Evolutionary conservation across 2,113 vertebrate species (phyloP).

Genomic region (Hymenochirus boettgeri): DNA sequence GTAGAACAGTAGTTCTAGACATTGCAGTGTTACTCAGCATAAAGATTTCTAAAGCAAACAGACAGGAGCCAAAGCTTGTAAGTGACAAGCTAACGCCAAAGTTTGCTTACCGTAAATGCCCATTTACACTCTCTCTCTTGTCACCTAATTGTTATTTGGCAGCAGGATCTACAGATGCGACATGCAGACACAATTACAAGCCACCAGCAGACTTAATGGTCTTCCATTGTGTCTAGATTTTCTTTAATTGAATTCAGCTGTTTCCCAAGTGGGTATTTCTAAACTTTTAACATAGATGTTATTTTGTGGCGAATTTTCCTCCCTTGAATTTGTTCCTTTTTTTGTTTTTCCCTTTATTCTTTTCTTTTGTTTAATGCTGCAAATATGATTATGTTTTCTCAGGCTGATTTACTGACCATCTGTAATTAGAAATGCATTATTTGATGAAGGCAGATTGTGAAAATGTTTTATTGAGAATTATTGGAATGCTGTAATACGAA

Average conservation of each 20-base stretch:
- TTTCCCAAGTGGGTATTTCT: conserved; percentile 19
- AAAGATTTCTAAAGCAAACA: conserved; percentile 15
- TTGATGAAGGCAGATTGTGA: too few species aligned
- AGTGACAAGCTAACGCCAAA: conserved; percentile 28
- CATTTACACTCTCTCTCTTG: conserved; percentile 31
- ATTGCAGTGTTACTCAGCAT: not conserved
- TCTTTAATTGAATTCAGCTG: conserved; percentile 30
- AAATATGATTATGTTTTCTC: too few species aligned
- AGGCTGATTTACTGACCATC: too few species aligned
- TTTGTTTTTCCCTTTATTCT: too few species aligned
- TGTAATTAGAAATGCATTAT: too few species aligned
- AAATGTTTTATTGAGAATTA: too few species aligned
- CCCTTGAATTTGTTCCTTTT: not conserved
- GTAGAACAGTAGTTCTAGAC: not conserved
- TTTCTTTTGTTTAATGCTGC: too few species aligned
- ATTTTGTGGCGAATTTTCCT: conserved; percentile 11
- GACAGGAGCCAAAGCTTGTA: not conserved
- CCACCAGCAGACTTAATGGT: conserved; percentile 9
- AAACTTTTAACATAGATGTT: too few species aligned
- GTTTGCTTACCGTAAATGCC: conserved; percentile 33
- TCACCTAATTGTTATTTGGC: conserved; percentile 17
- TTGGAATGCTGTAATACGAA: too few species aligned
- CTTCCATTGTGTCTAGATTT: conserved; percentile 19
- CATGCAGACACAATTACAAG: conserved; percentile 13
- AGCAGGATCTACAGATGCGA: conserved; percentile 19